Percentiles rank a stretch among this genome's conserved stretches.
Conservation (phyloP, 2,797 vertebrate genomes). For the Austrolebias charrua region DNA sequence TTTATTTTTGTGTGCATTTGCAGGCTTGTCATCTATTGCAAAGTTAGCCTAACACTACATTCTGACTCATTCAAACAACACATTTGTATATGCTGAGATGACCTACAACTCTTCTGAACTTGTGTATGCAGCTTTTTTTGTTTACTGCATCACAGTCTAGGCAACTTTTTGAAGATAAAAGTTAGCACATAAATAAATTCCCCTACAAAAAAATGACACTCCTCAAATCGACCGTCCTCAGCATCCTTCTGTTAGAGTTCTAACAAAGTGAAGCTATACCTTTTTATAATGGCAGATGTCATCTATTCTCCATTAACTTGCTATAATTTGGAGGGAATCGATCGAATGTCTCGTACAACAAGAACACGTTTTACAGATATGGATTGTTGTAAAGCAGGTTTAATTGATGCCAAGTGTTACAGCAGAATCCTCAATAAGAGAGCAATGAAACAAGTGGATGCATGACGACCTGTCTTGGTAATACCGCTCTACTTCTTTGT, state of each 20-base stretch:
- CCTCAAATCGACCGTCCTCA: conserved; percentile 46
- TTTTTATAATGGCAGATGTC: conserved; percentile 63
- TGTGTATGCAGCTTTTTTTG: not conserved
- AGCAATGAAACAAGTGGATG: conserved; percentile 51
- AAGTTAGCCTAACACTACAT: no score
- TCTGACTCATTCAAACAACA: no score
- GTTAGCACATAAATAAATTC: not conserved
- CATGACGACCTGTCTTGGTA: conserved; percentile 32
- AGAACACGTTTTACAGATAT: conserved; percentile 69
- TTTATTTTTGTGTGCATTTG: no score
- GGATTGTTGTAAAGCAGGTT: conserved; percentile 67
- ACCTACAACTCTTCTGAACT: no score
- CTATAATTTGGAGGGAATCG: conserved; percentile 73
- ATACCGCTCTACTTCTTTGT: conserved; percentile 20
- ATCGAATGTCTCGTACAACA: conserved; percentile 67
- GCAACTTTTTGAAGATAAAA: not conserved
- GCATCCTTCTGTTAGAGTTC: conserved; percentile 58
- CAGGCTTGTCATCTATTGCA: no score
- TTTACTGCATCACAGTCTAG: not conserved
- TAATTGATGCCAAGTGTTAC: conserved; percentile 70
- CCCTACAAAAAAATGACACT: not conserved
- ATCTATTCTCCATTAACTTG: conserved; percentile 72
- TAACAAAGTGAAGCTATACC: conserved; percentile 61
- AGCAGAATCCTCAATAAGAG: conserved; percentile 64
- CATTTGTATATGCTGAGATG: no score